These are phyloP conservation scores for Erebia aethiops DNA, from an alignment of 2,888 invertebrate species.

Conservation along the genomic window DNA sequence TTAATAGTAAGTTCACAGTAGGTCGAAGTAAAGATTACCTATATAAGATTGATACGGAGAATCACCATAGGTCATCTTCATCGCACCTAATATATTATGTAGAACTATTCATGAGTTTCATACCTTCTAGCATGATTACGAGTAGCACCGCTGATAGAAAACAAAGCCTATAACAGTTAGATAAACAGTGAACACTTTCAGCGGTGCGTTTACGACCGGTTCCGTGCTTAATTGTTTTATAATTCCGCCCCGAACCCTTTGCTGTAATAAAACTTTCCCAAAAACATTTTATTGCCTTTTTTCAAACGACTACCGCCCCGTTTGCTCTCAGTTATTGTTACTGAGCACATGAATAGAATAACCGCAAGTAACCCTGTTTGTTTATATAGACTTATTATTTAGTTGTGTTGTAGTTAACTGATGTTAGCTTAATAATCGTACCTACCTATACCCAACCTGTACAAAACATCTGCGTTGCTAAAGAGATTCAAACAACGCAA, in stretches of 20 bases:
- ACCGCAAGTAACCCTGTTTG: constrained; percentile 32
- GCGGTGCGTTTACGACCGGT: constrained; percentile 54
- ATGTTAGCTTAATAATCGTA: too few relatives aligned
- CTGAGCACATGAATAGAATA: constrained; percentile 27
- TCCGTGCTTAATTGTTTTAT: constrained; percentile 65
- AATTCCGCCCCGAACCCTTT: constrained; percentile 64
- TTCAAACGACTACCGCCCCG: constrained; percentile 51
- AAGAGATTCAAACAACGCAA: too few relatives aligned
- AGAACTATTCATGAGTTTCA: too few relatives aligned
- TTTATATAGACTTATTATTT: constrained; percentile 7
- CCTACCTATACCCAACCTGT: too few relatives aligned
- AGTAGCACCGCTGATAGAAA: not conserved
- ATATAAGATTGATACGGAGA: too few relatives aligned
- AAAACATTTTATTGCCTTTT: constrained; percentile 63
- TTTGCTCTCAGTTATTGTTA: constrained; percentile 38
- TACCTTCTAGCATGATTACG: not conserved
- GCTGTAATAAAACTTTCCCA: constrained; percentile 75
- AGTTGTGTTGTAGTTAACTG: not conserved
- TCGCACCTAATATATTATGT: too few relatives aligned
- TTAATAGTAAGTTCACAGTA: too few relatives aligned
- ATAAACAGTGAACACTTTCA: constrained; percentile 50
- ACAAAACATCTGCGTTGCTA: too few relatives aligned
- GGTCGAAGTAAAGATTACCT: too few relatives aligned
- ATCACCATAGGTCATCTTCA: too few relatives aligned
- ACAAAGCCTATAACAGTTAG: constrained; percentile 54